Evolutionary conservation across 2,797 vertebrate species (phyloP).

Genomic region (Ispidina picta): DNA sequence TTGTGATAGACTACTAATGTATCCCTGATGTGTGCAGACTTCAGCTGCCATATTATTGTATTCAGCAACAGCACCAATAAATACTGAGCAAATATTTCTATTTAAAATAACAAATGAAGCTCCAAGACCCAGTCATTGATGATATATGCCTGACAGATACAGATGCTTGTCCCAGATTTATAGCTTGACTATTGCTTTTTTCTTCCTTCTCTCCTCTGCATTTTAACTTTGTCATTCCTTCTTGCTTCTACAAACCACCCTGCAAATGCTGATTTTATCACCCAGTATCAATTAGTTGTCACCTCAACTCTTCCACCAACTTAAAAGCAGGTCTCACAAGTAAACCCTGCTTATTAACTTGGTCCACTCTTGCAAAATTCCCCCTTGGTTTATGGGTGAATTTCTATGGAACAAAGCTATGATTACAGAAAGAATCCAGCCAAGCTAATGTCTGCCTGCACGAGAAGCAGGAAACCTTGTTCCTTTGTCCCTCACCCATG

Average conservation of each 20-base stretch:
- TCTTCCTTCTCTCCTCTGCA: neutral
- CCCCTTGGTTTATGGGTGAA: neutral
- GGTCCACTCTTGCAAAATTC: neutral
- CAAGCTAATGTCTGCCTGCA: neutral
- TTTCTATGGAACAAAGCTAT: neutral
- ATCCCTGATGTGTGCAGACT: neutral
- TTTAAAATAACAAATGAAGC: neutral
- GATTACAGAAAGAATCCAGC: neutral
- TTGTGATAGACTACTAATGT: neutral
- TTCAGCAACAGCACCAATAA: neutral
- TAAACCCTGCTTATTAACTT: neutral
- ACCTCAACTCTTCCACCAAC: neutral
- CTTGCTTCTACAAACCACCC: neutral
- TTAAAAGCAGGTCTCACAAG: neutral
- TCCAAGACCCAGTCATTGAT: neutral
- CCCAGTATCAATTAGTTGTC: neutral
- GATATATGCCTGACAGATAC: neutral
- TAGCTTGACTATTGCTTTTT: neutral
- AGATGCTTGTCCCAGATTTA: neutral
- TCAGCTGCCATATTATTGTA: neutral
- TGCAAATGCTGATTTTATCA: neutral
- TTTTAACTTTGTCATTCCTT: neutral
- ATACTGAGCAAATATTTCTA: no score
- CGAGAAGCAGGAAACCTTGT: neutral
- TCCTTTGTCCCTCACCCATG: neutral